Conservation (phyloP, 2,797 vertebrate species). For the Hozukius guyotensis region DNA sequence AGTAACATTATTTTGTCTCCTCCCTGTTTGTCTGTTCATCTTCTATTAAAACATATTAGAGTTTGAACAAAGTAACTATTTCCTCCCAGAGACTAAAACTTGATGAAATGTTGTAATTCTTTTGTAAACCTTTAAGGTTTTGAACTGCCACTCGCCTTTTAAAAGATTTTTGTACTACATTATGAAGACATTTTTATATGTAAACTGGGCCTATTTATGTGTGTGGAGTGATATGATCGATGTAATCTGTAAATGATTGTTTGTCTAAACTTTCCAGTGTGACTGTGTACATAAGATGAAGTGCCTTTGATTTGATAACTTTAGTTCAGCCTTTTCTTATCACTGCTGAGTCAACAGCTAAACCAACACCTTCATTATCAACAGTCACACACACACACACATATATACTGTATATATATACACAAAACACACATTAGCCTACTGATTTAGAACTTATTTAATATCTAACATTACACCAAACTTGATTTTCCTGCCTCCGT, state of each 20-base stretch:
- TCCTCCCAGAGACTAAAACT: not conserved
- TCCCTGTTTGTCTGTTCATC: not conserved
- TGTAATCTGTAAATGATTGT: slow-evolving; percentile 48
- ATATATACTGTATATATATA: not conserved
- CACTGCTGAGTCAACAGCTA: slow-evolving; percentile 36
- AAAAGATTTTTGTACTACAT: slow-evolving; percentile 24
- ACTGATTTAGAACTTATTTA: not conserved
- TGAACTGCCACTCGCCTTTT: slow-evolving; percentile 2
- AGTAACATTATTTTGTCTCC: not conserved
- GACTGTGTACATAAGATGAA: slow-evolving; percentile 14
- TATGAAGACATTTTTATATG: slow-evolving; percentile 16
- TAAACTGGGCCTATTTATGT: slow-evolving; percentile 37
- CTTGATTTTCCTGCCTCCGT: not conserved
- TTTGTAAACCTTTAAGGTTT: slow-evolving; percentile 10
- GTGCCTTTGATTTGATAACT: slow-evolving; percentile 16
- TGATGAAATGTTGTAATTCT: slow-evolving; percentile 1
- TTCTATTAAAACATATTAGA: slow-evolving; percentile 10
- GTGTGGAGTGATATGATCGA: not conserved
- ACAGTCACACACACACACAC: not conserved
- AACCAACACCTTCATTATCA: slow-evolving; percentile 13
- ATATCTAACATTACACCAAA: not conserved
- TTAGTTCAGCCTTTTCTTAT: slow-evolving; percentile 35
- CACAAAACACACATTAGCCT: not conserved
- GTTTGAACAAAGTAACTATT: slow-evolving; percentile 13
- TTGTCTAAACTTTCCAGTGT: slow-evolving; percentile 10